Conservation (phyloP, 2,797 vertebrate species). For the Enteromius trimaculatus region DNA sequence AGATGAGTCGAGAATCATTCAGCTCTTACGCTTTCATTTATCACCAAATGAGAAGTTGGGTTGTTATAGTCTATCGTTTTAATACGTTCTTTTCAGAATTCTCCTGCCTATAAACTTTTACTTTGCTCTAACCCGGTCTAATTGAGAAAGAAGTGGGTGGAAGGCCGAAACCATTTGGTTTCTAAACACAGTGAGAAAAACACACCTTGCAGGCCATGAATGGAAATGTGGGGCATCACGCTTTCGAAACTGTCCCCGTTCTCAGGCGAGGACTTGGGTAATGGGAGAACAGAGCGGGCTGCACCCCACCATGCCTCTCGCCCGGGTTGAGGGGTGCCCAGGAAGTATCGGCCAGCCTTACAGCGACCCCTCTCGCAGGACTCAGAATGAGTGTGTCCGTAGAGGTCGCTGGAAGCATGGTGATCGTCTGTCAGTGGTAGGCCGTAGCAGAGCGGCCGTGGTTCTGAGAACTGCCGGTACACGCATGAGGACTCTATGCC, state of each 20-base stretch:
- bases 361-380: constrained; percentile 89
- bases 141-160: background rate
- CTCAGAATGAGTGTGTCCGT: constrained; percentile 83
- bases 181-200: background rate
- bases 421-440: constrained; percentile 77
- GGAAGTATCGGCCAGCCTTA: constrained; percentile 92
- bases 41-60: background rate
- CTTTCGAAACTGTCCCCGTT: constrained; percentile 84
- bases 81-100: background rate
- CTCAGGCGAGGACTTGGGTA: constrained; percentile 86
- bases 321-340: constrained; percentile 84
- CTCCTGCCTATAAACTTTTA: background rate
- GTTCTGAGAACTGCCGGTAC: constrained; percentile 86
- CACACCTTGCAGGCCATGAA: constrained; percentile 88
- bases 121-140: background rate
- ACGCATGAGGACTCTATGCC: constrained; percentile 85
- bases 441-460: constrained; percentile 83
- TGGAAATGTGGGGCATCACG: constrained; percentile 85
- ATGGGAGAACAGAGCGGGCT: constrained; percentile 79
- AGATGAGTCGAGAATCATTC: background rate
- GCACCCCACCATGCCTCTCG: constrained; percentile 89
- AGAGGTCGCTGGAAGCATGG: constrained; percentile 67
- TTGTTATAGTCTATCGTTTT: background rate
- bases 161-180: background rate
- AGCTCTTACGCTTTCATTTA: background rate